Evolutionary conservation across 2,888 invertebrate genomes (phyloP), one percentile per base, ranked within the genome.

Genomic region (Epinotia nisella): DNA sequence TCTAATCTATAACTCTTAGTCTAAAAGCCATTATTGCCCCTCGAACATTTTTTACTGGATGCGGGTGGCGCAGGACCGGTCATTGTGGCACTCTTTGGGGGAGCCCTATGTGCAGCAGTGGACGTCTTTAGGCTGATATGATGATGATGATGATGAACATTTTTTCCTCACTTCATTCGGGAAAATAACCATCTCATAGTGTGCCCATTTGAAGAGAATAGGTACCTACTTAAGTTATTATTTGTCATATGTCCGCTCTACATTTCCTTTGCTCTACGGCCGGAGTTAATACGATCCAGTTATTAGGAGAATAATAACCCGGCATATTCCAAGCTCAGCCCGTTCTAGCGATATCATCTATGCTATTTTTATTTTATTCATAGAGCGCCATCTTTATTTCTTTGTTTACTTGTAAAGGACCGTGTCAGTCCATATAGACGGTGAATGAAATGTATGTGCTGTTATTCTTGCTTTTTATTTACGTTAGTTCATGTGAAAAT

Each of bases 321-420:
- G 89, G 85, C 90, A 86, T 89, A 89, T 89, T 86, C 89, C 89
- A 86, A 89, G 87, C 88, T 88, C 89, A 86, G 91, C 89, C 86
- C 85, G 86, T 87, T 89, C 83, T 79, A 78, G 76, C 81, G 92
- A 93, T 93, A 91, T 83, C 83, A 93, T 92, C 93, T 89, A 74
- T 84, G 84, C 86, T 90, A 93, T 93, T 92, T 92, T 91, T 93
- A 93, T 94, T 93, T 93, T 93, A 94, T 94, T 92, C 93, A 94
- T 93, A 91, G 93, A 86, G 83, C 81, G 76, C 74, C 81, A 85
- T 90, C 88, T 92, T 92, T 91, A 93, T 93, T 87, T 87, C 82
- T 88, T 92, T 93, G 93, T 93, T 93, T 93, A 92, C 92, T 83
- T 78, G 80, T 75, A 75, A 75, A 66, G 58, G 55, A 66, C 39